phyloP scores from a whole-genome alignment of 2,113 vertebrate species.

The Actenoides hombroni region DNA sequence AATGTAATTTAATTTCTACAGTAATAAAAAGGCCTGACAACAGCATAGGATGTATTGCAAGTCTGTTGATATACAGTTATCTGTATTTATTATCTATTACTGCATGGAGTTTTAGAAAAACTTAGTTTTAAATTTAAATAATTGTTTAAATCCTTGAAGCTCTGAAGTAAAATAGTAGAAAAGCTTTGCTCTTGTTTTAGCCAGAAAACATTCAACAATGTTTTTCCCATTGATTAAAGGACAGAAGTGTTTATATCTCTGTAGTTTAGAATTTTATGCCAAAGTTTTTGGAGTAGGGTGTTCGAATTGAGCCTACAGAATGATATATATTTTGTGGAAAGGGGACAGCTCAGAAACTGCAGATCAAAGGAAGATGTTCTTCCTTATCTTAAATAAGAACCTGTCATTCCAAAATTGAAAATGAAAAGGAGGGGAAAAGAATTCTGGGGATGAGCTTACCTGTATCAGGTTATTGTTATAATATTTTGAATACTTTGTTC shows the following conservation, averaged over 20 bases:
- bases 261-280: neutral
- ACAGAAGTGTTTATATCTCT: neutral
- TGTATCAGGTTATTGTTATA: neutral
- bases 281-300: neutral
- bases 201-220: neutral
- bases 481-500: neutral
- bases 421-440: neutral
- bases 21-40: neutral
- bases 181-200: neutral
- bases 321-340: neutral
- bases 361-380: conserved; percentile 23
- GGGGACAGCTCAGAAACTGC: neutral
- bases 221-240: neutral
- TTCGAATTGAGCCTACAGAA: neutral
- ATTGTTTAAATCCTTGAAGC: neutral
- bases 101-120: neutral
- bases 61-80: neutral
- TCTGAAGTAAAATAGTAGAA: neutral
- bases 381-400: neutral
- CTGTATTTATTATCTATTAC: neutral
- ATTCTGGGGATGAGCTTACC: neutral
- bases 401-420: neutral
- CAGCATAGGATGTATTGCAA: neutral
- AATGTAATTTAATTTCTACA: neutral
- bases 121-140: neutral